Conservation (phyloP, 1,140 invertebrate species). For the honey bee (Apis mellifera) region Amel_HAv3.1 CM009936.2:8979501-8980000, state of each 20-base stretch:
- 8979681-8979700: neutral
- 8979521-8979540: too few species aligned
- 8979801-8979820: neutral
- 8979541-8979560: too few species aligned
- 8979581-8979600: too few species aligned
- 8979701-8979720: neutral
- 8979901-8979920: neutral
- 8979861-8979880: neutral
- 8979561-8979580: too few species aligned
- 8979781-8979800: too few species aligned
- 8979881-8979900: neutral
- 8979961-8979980: conserved; percentile 16
- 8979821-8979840: neutral
- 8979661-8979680: neutral
- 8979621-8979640: neutral
- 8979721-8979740: neutral
- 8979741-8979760: neutral
- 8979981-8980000: neutral
- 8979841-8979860: neutral
- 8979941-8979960: neutral
- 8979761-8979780: too few species aligned
- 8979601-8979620: too few species aligned
- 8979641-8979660: neutral
- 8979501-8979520: too few species aligned
- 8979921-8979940: neutral